phyloP scores from a whole-genome alignment of 2,113 vertebrate genomes.

The Rhea pennata region DNA sequence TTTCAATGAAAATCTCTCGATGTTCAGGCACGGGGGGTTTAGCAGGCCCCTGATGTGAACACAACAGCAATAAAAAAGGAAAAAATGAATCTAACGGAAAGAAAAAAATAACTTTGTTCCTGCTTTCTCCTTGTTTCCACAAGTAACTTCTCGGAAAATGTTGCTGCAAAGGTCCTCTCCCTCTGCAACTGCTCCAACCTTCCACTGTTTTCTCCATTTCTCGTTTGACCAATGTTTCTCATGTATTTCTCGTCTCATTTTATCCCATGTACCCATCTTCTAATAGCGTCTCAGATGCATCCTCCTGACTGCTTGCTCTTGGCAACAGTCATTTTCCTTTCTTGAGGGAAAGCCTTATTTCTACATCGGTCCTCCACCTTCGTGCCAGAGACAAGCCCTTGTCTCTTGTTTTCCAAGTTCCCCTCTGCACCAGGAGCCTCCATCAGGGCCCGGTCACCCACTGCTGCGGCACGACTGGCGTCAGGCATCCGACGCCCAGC shows the following conservation, averaged over 20 bases:
- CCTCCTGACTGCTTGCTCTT: background rate
- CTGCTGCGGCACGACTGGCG: too few species aligned
- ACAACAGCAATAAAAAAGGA: background rate
- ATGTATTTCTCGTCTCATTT: background rate
- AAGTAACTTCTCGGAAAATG: fast-evolving
- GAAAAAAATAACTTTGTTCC: background rate
- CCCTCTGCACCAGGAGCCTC: background rate
- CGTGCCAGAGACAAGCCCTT: background rate
- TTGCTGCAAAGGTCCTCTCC: background rate
- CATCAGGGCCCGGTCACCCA: background rate
- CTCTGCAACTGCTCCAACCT: background rate
- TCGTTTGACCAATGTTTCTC: background rate
- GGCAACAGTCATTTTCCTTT: background rate
- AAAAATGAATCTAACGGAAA: background rate
- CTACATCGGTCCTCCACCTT: background rate
- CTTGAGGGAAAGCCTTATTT: background rate
- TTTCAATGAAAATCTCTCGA: background rate
- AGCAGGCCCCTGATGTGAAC: background rate
- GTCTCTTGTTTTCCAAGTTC: background rate
- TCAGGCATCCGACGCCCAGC: background rate
- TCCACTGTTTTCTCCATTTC: background rate
- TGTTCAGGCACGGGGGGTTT: background rate
- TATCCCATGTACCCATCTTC: background rate
- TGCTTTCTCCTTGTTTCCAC: background rate
- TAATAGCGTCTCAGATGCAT: background rate